Conservation (phyloP, 2,113 vertebrate genomes). For the Raja brachyura region DNA sequence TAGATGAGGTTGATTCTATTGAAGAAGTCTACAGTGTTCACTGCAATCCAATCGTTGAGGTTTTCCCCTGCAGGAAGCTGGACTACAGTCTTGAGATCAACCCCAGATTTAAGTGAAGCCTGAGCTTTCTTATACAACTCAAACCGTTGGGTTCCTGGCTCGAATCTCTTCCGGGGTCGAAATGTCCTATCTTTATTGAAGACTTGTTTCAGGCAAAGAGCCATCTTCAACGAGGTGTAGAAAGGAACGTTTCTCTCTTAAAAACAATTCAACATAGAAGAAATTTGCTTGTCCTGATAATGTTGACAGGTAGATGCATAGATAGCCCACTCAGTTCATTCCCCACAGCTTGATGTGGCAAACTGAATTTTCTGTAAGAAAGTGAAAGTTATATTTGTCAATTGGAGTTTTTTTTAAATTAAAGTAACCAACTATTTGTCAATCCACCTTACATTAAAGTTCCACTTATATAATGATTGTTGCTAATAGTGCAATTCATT, state of each 20-base stretch:
- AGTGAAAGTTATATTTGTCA: neutral
- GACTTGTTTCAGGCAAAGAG: constrained; percentile 89
- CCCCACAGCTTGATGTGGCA: neutral
- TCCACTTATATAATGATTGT: neutral
- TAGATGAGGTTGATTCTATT: constrained; percentile 97
- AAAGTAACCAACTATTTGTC: no score
- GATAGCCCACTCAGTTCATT: neutral
- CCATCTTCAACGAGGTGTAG: constrained; percentile 56
- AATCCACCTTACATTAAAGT: neutral
- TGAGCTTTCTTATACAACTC: constrained; percentile 95
- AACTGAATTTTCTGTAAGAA: neutral
- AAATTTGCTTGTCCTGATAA: neutral
- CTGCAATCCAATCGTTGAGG: constrained; percentile 89
- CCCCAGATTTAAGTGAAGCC: constrained; percentile 86
- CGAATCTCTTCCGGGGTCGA: constrained; percentile 83
- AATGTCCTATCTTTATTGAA: constrained; percentile 97
- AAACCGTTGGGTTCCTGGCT: constrained; percentile 88
- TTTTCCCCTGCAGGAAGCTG: constrained; percentile 81
- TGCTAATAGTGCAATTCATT: no score
- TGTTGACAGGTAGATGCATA: no score
- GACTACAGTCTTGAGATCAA: constrained; percentile 86
- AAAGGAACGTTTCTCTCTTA: neutral
- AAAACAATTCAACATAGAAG: neutral
- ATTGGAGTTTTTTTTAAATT: neutral
- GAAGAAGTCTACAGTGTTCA: constrained; percentile 96